Base-by-base conservation (phyloP, 2,888 invertebrate species). In the Papilio protenor region DNA sequence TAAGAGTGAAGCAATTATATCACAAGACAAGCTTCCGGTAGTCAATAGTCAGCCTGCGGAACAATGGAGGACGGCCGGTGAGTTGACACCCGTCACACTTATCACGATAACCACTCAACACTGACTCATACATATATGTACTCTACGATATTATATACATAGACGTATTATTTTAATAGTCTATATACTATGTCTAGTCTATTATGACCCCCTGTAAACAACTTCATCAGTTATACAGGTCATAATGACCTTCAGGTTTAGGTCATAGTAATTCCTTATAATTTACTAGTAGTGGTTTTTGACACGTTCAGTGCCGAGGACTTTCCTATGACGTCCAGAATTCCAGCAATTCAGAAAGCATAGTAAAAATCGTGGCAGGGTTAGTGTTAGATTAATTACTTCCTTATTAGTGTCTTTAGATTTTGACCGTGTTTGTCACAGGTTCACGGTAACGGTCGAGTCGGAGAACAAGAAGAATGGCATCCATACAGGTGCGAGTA, bases 401-500 rank as follows among this genome's bases (percentile, higher is more conserved):
- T 33, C 33, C 40, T 33, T 6, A 16, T 16, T 5, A 16, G 14
- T 33, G 16, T 16, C 12, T 40, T 11, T 40, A 66, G 18, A 40
- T 40, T 52, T 16, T 52, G 14, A 52, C 0, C 52, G 16, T 16
- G 4, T 40, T 12, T 10, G 11, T 40, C 18, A 18, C 74, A 94
- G 95, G 81, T 95, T 95, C 81, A 88, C 90, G 27, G 91, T 95
- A 59, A 83, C 89, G 0, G 93, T 93, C 78, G 94, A 94, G 33
- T 81, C 87, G 3, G 94, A 94, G 64, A 85, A 85, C 8, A 94
- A 94, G 82, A 94, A 92, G 82, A 94, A 94, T 87, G 94, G 94
- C 55, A 94, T 94, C 79, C 94, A 90, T 80, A 91, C 90, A 89
- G 94, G 94, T 0, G 92, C 94, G n/a, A 91, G 85, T 78, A 94